These are phyloP conservation scores for Stichodactyla mertensii DNA, from an alignment of 64 coral and sea anemone species.

Conservation along the genomic window DNA sequence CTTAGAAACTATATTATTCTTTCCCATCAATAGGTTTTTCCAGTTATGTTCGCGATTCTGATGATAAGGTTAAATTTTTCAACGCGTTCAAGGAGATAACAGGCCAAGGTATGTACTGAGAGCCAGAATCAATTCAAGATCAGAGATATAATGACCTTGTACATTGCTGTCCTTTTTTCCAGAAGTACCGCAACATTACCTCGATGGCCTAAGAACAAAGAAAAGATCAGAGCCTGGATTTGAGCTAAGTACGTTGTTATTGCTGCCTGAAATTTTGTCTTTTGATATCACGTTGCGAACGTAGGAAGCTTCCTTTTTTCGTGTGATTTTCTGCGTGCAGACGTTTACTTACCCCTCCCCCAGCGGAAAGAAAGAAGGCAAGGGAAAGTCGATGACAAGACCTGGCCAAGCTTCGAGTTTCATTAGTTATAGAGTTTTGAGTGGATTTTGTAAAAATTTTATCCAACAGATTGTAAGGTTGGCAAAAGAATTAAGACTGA, in stretches of 20 bases:
- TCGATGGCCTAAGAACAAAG: slow-evolving; percentile 1
- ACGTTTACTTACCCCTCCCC: no score
- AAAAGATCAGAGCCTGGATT: slow-evolving; percentile 17
- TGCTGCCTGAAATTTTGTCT: no score
- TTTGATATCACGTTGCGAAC: no score
- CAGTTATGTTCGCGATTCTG: slow-evolving; percentile 44
- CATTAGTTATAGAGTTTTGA: no score
- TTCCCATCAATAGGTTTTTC: slow-evolving; percentile 31
- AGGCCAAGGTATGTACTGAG: slow-evolving; percentile 27
- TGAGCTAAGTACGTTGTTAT: slow-evolving; percentile 17
- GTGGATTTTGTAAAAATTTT: background rate
- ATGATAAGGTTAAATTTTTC: slow-evolving; percentile 48
- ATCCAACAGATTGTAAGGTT: slow-evolving; percentile 32
- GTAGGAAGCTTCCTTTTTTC: no score
- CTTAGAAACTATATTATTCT: background rate
- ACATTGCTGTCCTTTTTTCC: background rate
- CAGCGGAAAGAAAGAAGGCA: no score
- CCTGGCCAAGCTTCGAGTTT: no score
- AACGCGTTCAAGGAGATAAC: slow-evolving; percentile 41
- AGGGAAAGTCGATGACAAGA: no score
- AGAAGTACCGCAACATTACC: slow-evolving; percentile 28
- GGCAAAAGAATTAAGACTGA: slow-evolving; percentile 33
- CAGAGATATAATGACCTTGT: background rate
- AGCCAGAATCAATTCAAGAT: background rate
- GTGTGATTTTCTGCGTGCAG: no score